Base-by-base conservation (phyloP, 2,113 vertebrate genomes). In the Ceyx melanurus region DNA sequence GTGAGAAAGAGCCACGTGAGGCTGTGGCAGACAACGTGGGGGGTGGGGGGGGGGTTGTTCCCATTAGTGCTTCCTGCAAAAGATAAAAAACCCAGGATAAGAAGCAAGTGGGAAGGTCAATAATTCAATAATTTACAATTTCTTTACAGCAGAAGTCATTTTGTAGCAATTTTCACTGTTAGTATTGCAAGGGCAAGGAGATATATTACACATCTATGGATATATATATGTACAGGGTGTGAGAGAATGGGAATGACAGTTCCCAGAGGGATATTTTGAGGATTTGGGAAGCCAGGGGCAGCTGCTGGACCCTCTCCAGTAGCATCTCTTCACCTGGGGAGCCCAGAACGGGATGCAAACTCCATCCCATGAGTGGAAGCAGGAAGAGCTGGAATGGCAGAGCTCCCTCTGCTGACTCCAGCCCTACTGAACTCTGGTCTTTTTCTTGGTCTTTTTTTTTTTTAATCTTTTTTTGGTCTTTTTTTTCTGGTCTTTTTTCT, bases 341-440 rank as follows among this genome's bases (percentile, higher is more conserved):
- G 29, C 29, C 53, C 53, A 56, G 29, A 28, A 31, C 53, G 29
- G 53, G 53, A 31, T 29, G 18, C 17, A 56, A 31, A 56, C 29
- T 56, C 54, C 11, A 12, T 56, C 19, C 29, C 29, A 20, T 56
- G 19, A 56, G 53, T 5, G 11, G 19, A 54, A 3, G 14, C 2
- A 5, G 14, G 0, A 8, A 7, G 33, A 5, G 60, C 2, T 7
- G 82, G 82, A 17, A 13, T 51, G 12, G 48, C 71, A 25, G 86
- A 79, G 95, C 95, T 96, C 94, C 96, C 94, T 87, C 96, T 95
- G 95, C 90, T 89, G 93, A 1, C 72, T 33, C 71, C 9, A 4
- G 37, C 37, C 37, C 37, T 37, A 10, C 37, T 37, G 37, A 37
- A 37, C 37, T 37, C 37, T 37, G 37, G 10, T 37, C 37, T 37